Percentiles rank a stretch among this genome's conserved stretches.
Conservation (phyloP, 2,797 vertebrate species). For the Crenichthys baileyi region DNA sequence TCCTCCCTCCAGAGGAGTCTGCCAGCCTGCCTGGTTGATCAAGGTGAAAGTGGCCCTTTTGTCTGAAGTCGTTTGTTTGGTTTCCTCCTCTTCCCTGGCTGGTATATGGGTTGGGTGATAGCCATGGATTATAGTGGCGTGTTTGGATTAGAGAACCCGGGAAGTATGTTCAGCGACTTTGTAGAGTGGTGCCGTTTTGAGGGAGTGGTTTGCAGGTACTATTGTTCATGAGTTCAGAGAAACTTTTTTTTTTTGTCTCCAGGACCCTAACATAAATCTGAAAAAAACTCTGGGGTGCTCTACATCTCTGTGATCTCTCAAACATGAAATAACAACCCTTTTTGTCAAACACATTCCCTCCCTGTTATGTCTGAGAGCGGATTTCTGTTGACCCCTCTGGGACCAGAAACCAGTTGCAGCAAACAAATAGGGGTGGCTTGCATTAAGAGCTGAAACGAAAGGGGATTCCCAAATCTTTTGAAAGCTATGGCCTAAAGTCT, state of each 20-base stretch:
- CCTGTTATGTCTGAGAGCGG: constrained; percentile 72
- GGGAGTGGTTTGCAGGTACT: constrained; percentile 31
- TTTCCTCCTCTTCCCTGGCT: constrained; percentile 69
- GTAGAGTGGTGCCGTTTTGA: constrained; percentile 19
- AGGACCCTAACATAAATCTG: constrained; percentile 49
- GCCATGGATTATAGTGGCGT: constrained; percentile 71
- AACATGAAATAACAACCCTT: constrained; percentile 63
- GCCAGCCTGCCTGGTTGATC: constrained; percentile 64
- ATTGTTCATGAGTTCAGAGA: constrained; percentile 68
- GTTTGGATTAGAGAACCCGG: constrained; percentile 73
- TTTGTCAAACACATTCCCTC: constrained; percentile 28
- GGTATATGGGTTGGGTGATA: constrained; percentile 74
- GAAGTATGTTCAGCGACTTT: constrained; percentile 56
- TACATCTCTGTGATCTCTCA: constrained; percentile 61
- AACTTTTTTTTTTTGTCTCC: constrained; percentile 22
- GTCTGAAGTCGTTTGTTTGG: constrained; percentile 75
- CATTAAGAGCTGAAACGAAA: constrained; percentile 24
- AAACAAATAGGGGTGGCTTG: constrained; percentile 51
- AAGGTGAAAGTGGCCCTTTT: constrained; percentile 80
- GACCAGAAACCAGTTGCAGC: constrained; percentile 41
- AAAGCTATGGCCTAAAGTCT: constrained; percentile 14
- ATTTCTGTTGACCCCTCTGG: constrained; percentile 47
- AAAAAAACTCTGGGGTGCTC: constrained; percentile 57
- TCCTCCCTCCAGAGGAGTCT: constrained; percentile 57
- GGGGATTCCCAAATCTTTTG: constrained; percentile 58